These are phyloP conservation scores for Physeter macrocephalus DNA, from an alignment of 2,113 vertebrate genomes.

Conservation along the genomic window DNA sequence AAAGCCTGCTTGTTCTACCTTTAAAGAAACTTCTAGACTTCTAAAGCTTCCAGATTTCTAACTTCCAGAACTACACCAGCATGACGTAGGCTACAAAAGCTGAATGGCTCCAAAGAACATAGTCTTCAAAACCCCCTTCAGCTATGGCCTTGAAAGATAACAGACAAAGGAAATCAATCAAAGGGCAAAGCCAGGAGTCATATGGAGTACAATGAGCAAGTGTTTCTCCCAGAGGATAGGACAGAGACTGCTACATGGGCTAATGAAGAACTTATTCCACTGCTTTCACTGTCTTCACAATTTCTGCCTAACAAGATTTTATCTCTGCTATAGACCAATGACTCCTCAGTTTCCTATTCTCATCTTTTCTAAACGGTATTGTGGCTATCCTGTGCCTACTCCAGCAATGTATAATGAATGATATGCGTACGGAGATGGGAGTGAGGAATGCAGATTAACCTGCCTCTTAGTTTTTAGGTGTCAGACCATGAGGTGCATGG, in stretches of 20 bases:
- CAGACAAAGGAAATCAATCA: not conserved
- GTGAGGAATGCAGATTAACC: not conserved
- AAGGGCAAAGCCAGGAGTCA: slow-evolving; percentile 16
- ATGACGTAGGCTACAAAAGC: not conserved
- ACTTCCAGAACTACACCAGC: not conserved
- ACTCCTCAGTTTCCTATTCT: not conserved
- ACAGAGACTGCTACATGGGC: not conserved
- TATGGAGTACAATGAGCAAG: not conserved
- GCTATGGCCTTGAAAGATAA: not conserved
- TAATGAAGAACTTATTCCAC: slow-evolving; percentile 7
- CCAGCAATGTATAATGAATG: not conserved
- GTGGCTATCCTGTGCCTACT: not conserved
- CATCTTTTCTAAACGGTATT: not conserved
- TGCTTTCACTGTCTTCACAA: not conserved
- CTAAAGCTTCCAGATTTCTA: not conserved
- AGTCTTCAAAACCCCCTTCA: not conserved
- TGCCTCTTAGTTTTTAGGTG: not conserved
- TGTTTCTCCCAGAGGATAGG: not conserved
- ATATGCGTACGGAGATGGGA: not conserved
- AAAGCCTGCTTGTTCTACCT: not conserved
- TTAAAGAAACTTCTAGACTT: not conserved
- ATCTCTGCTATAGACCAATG: not conserved
- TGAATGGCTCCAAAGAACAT: not conserved
- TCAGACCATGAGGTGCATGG: not conserved
- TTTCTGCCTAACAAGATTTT: not conserved